Evolutionary conservation across 2,113 vertebrate species (phyloP).

Genomic region (Butorides virescens): DNA sequence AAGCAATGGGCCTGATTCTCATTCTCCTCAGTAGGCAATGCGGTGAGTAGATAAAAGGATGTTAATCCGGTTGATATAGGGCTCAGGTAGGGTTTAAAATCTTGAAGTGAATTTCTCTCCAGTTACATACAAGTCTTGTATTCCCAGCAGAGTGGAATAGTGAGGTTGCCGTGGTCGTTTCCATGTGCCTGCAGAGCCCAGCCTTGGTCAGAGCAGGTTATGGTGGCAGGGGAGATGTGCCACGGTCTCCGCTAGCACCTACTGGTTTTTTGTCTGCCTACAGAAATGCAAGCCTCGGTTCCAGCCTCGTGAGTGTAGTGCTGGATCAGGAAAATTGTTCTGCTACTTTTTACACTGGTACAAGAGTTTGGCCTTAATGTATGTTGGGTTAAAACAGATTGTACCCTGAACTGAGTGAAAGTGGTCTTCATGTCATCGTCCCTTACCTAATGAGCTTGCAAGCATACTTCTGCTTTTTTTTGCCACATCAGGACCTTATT

Average conservation of each 20-base stretch:
- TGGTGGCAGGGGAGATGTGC: background rate
- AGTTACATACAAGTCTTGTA: background rate
- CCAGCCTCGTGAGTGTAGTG: background rate
- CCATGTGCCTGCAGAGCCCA: background rate
- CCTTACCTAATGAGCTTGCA: background rate
- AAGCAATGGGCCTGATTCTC: background rate
- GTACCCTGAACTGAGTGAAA: background rate
- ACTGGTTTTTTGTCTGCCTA: background rate
- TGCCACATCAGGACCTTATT: background rate
- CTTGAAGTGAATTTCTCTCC: background rate
- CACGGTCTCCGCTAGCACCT: background rate
- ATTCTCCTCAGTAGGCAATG: background rate
- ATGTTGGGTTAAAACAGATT: background rate
- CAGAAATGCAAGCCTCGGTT: background rate
- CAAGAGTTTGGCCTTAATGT: background rate
- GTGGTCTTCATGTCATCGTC: background rate
- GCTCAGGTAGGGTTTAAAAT: background rate
- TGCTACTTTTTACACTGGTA: background rate
- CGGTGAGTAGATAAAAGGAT: background rate
- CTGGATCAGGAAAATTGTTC: background rate
- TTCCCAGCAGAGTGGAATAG: background rate
- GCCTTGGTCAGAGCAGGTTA: background rate
- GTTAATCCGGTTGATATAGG: background rate
- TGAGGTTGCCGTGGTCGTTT: background rate
- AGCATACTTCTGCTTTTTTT: background rate